Conservation (phyloP, 92 coral and sea anemone genomes). For the Blastomussa wellsi region DNA sequence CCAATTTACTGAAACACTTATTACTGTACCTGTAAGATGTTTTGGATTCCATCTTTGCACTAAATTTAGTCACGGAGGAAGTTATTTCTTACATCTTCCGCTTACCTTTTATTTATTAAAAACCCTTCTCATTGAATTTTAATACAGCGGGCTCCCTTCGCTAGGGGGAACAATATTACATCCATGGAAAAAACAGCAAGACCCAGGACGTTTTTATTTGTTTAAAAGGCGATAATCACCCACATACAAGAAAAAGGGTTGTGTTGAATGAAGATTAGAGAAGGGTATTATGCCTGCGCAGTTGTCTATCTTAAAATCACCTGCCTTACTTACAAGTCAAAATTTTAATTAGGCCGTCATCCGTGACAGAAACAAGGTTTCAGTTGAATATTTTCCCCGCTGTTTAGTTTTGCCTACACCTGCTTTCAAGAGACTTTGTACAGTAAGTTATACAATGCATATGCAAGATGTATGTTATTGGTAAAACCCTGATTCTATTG, state of each 20-base stretch:
- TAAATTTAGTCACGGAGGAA: neutral
- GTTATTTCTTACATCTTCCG: neutral
- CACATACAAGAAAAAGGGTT: neutral
- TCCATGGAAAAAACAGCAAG: neutral
- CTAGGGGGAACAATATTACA: neutral
- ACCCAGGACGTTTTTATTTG: neutral
- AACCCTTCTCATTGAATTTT: neutral
- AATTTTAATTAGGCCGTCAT: neutral
- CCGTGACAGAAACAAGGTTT: slow-evolving; percentile 7
- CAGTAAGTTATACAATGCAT: neutral
- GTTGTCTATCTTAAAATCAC: neutral
- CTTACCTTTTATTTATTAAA: neutral
- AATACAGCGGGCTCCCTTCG: neutral
- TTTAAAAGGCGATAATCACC: slow-evolving; percentile 7
- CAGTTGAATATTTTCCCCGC: neutral
- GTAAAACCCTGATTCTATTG: neutral
- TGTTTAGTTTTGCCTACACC: neutral
- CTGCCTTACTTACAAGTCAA: neutral
- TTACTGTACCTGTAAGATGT: neutral
- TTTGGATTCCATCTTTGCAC: neutral
- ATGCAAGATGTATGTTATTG: neutral
- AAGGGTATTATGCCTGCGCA: neutral
- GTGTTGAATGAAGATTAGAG: neutral
- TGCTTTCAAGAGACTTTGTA: neutral
- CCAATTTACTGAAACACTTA: neutral